phyloP scores from a whole-genome alignment of 2,797 vertebrate genomes.

The Muraenolepis orangiensis region DNA sequence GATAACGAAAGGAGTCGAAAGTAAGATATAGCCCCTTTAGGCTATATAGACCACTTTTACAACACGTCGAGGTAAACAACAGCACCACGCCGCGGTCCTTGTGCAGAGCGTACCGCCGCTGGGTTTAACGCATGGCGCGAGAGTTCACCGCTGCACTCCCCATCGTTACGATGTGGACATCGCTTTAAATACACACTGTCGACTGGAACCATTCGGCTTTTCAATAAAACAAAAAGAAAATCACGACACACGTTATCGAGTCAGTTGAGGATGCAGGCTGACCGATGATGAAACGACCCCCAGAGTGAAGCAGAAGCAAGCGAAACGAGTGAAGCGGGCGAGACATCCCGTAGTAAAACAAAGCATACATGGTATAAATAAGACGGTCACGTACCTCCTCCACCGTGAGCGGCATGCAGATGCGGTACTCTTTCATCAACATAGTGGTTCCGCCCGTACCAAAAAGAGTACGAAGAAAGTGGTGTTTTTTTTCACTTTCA shows the following conservation, averaged over 20 bases:
- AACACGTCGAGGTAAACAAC: background rate
- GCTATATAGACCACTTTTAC: too few species aligned
- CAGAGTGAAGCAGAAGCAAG: too few species aligned
- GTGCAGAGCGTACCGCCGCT: too few species aligned
- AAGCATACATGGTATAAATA: too few species aligned
- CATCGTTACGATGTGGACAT: background rate
- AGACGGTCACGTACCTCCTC: constrained; percentile 88
- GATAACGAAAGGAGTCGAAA: too few species aligned
- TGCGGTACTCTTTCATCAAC: constrained; percentile 97
- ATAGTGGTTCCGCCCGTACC: constrained; percentile 59
- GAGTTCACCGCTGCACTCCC: background rate
- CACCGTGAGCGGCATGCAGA: constrained; percentile 97
- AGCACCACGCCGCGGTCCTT: background rate
- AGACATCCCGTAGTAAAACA: too few species aligned
- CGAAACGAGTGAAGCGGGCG: background rate
- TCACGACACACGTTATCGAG: background rate
- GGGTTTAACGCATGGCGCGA: background rate
- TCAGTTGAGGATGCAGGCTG: background rate
- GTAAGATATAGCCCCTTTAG: too few species aligned
- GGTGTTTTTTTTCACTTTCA: background rate
- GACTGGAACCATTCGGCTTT: background rate
- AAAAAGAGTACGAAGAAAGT: background rate
- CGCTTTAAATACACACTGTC: background rate
- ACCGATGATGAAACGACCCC: background rate
- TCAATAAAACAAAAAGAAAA: background rate